phyloP scores from a whole-genome alignment of 2,113 vertebrate species.

The Eolophus roseicapilla region DNA sequence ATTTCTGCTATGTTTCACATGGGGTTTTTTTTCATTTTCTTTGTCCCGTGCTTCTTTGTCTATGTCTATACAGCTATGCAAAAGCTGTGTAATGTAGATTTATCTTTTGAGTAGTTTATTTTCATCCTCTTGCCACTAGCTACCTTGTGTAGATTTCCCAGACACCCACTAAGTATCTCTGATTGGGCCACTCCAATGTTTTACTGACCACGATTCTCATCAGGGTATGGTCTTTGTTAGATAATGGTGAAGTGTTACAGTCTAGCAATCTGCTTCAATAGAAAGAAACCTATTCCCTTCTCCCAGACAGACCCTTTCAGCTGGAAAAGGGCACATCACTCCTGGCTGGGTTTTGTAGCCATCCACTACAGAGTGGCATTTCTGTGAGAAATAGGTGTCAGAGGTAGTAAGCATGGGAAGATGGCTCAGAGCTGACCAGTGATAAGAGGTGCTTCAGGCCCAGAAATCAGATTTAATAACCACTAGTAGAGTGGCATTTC shows the following conservation, averaged over 20 bases:
- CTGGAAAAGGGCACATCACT: not conserved
- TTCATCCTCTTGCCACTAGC: not conserved
- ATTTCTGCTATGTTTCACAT: not conserved
- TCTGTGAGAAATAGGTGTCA: not conserved
- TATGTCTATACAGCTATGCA: not conserved
- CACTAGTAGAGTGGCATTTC: not conserved
- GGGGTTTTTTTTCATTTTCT: not conserved
- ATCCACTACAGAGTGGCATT: not conserved
- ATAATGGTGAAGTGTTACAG: not conserved
- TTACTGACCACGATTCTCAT: not conserved
- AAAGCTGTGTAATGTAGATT: not conserved
- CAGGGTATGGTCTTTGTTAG: not conserved
- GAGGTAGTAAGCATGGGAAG: not conserved
- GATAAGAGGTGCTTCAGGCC: not conserved
- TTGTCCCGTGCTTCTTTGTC: not conserved
- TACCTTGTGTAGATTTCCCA: not conserved
- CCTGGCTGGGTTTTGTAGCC: not conserved
- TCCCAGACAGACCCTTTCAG: not conserved
- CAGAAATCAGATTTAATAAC: not conserved
- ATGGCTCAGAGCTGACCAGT: not conserved
- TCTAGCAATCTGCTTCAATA: not conserved
- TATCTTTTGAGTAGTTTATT: not conserved
- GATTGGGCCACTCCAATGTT: not conserved
- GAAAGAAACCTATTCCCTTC: not conserved
- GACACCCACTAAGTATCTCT: not conserved